These are phyloP conservation scores for Acrocera orbiculus DNA, from an alignment of 2,888 invertebrate species.

Conservation along the genomic window DNA sequence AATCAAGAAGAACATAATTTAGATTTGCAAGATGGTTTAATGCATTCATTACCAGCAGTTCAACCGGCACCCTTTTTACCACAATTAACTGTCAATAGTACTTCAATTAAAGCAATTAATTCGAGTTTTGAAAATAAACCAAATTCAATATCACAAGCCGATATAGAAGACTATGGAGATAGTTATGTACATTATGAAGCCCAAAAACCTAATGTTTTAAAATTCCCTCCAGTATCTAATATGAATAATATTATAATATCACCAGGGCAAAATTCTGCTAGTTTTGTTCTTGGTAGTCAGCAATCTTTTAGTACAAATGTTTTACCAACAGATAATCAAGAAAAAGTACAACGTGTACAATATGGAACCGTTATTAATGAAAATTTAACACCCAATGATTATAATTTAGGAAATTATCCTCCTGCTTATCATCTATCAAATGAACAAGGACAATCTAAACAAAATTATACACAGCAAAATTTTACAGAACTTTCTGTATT, in stretches of 20 bases:
- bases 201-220: constrained; percentile 27
- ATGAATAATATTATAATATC: constrained; percentile 46
- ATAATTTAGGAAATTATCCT: too few relatives aligned
- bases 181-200: constrained; percentile 30
- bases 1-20: background rate
- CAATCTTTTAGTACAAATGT: too few relatives aligned
- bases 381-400: constrained; percentile 20
- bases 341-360: constrained; percentile 23
- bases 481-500: too few relatives aligned
- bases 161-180: constrained; percentile 14
- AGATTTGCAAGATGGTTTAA: constrained; percentile 10
- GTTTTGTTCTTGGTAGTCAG: constrained; percentile 44
- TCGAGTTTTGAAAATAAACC: background rate
- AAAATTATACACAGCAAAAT: too few relatives aligned
- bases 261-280: constrained; percentile 44
- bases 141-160: constrained; percentile 1
- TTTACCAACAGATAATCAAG: too few relatives aligned
- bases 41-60: constrained; percentile 24
- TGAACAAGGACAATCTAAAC: too few relatives aligned
- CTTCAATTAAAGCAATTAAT: constrained; percentile 2
- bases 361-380: constrained; percentile 27
- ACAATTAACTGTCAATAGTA: too few relatives aligned
- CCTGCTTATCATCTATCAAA: too few relatives aligned
- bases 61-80: too few relatives aligned
- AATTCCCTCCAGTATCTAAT: constrained; percentile 31